phyloP scores from a whole-genome alignment of 2,888 invertebrate genomes.

The Luffia ferchaultella region DNA sequence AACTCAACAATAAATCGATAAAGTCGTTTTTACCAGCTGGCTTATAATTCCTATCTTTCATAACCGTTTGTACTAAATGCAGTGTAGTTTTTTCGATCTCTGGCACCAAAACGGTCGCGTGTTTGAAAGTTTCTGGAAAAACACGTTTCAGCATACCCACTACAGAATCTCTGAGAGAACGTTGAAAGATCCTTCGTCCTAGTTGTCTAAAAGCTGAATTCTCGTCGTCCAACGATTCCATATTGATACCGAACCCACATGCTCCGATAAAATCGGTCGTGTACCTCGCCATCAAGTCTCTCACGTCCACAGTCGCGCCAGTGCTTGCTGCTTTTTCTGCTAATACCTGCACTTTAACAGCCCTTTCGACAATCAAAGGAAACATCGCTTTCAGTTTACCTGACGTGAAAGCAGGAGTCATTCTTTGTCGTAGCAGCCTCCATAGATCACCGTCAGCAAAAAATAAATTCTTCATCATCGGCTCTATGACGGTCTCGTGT shows the following conservation, averaged over 20 bases:
- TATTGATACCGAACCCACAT: slow-evolving; percentile 44
- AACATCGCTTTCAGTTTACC: slow-evolving; percentile 53
- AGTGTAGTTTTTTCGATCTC: slow-evolving; percentile 34
- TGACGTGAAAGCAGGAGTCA: slow-evolving; percentile 47
- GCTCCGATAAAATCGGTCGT: slow-evolving; percentile 37
- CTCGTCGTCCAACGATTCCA: slow-evolving; percentile 39
- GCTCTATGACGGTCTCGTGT: slow-evolving; percentile 39
- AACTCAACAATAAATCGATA: slow-evolving; percentile 43
- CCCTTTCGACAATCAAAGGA: slow-evolving; percentile 41
- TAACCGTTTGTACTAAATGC: slow-evolving; percentile 30
- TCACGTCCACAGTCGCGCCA: slow-evolving; percentile 35
- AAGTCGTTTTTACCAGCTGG: slow-evolving; percentile 47
- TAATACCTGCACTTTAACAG: slow-evolving; percentile 37
- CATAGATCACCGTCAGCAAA: slow-evolving; percentile 49
- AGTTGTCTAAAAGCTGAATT: slow-evolving; percentile 44
- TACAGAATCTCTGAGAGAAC: slow-evolving; percentile 31
- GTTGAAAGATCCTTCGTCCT: slow-evolving; percentile 39
- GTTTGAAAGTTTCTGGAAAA: slow-evolving; percentile 41
- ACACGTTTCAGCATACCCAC: slow-evolving; percentile 31
- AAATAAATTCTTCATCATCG: slow-evolving; percentile 43
- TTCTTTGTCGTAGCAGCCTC: slow-evolving; percentile 42
- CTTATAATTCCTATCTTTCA: slow-evolving; percentile 35
- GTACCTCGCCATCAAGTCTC: slow-evolving; percentile 50
- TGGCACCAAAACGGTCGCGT: slow-evolving; percentile 31
- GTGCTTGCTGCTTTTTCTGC: slow-evolving; percentile 29